Evolutionary conservation across 2,797 vertebrate species (phyloP).

Genomic region (Kryptopterus vitreolus): DNA sequence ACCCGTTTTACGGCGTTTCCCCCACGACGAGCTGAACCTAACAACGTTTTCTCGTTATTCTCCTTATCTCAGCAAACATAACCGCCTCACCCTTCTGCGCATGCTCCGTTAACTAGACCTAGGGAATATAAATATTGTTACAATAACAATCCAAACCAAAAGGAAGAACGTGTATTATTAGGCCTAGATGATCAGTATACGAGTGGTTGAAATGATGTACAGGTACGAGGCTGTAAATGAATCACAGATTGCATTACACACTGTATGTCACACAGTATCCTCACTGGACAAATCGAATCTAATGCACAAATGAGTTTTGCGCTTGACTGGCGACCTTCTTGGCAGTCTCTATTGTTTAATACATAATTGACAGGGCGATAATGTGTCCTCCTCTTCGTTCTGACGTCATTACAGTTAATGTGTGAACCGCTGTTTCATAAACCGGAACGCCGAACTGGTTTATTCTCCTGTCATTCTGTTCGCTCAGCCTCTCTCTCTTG

Average conservation of each 20-base stretch:
- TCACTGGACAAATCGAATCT: conserved; percentile 5
- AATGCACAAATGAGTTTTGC: conserved; percentile 10
- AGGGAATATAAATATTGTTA: background rate
- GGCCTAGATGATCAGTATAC: background rate
- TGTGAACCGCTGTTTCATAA: background rate
- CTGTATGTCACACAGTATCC: background rate
- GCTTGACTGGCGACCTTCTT: conserved; percentile 16
- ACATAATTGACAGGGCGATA: conserved; percentile 19
- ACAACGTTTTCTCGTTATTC: background rate
- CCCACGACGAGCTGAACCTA: conserved; percentile 5
- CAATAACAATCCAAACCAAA: background rate
- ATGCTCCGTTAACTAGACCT: background rate
- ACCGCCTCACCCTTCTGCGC: background rate
- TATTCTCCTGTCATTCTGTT: conserved; percentile 16
- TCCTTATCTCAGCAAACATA: background rate
- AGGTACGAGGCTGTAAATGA: background rate
- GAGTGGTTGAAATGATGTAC: background rate
- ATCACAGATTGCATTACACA: background rate
- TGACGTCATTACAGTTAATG: background rate
- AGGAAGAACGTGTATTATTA: background rate
- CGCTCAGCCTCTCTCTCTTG: background rate
- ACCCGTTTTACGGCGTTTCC: conserved; percentile 8
- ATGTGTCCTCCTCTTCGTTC: background rate
- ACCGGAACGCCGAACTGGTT: background rate
- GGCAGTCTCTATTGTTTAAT: conserved; percentile 19